phyloP scores from a whole-genome alignment of 1,140 invertebrate genomes.

The Potamilus streckersoni region DNA sequence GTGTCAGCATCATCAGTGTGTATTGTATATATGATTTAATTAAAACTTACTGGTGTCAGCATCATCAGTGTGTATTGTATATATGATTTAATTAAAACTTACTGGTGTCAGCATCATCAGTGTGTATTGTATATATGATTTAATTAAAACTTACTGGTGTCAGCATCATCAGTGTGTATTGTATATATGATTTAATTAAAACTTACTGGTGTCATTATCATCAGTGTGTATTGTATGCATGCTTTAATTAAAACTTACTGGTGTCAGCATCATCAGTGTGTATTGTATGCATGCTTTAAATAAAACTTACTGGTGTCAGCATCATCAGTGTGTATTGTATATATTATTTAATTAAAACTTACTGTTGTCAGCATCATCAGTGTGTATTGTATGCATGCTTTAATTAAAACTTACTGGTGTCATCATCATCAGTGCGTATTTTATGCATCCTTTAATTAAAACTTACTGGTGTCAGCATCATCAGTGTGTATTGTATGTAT shows the following conservation, averaged over 20 bases:
- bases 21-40: no score
- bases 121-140: slow-evolving; percentile 53
- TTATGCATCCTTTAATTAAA: no score
- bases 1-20: slow-evolving; percentile 80
- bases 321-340: slow-evolving; percentile 75
- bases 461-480: background rate
- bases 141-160: background rate
- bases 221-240: slow-evolving; percentile 70
- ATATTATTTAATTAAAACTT: background rate
- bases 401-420: slow-evolving; percentile 55
- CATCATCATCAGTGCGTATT: slow-evolving; percentile 83
- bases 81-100: background rate
- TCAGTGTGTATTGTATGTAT: no score
- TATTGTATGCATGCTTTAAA: no score
- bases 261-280: no score
- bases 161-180: no score
- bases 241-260: background rate
- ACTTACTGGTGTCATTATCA: slow-evolving; percentile 74
- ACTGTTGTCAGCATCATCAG: no score
- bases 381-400: no score
- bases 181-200: no score
- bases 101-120: slow-evolving; percentile 77
- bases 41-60: background rate
- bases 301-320: slow-evolving; percentile 69
- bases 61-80: no score